Conservation (phyloP, 2,113 vertebrate species). For the Dryoscopus gambensis region DNA sequence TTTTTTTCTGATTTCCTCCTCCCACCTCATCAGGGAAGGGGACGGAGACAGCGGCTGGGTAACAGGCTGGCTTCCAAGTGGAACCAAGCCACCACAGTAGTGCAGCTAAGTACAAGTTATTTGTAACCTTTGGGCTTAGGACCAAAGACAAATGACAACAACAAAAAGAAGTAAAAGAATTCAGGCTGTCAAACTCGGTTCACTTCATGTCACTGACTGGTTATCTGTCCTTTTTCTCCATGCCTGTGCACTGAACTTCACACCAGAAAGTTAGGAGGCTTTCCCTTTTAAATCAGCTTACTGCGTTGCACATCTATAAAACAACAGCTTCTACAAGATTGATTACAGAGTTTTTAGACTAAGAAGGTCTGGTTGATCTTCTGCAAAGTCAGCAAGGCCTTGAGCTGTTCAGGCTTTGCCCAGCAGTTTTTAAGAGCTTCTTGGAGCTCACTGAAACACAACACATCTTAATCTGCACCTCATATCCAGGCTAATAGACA, state of each 20-base stretch:
- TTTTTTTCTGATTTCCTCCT: background rate
- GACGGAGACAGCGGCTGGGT: background rate
- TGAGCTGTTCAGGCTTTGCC: background rate
- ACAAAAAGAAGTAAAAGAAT: background rate
- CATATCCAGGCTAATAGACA: background rate
- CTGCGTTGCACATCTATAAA: background rate
- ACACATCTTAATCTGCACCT: background rate
- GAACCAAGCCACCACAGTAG: background rate
- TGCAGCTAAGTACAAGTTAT: background rate
- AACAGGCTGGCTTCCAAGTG: background rate
- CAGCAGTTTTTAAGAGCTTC: background rate
- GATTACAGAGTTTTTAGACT: background rate
- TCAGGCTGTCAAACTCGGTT: background rate
- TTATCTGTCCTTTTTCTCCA: background rate
- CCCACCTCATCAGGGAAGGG: background rate
- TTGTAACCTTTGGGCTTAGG: background rate
- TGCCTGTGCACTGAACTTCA: background rate
- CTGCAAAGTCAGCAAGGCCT: background rate
- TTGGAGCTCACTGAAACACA: background rate
- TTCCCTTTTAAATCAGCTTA: background rate
- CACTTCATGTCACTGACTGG: accelerated
- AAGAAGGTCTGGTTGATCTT: background rate
- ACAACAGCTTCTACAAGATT: accelerated
- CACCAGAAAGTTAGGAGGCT: background rate
- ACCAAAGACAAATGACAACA: background rate